Evolutionary conservation across 2,113 vertebrate genomes (phyloP).

Genomic region (Xiphophorus maculatus): DNA sequence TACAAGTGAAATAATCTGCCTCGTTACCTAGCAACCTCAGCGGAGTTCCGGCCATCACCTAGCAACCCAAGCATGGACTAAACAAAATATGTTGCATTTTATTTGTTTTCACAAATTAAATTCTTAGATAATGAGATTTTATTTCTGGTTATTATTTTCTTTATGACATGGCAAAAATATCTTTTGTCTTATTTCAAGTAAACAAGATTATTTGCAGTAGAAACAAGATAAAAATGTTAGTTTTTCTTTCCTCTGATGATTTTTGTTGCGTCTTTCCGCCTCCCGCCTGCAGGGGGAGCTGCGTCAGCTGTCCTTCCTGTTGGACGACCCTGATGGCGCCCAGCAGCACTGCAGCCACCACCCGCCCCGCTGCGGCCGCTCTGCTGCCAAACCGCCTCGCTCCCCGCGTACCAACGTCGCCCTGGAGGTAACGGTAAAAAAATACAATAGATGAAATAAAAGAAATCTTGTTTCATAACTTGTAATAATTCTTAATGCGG

Average conservation of each 20-base stretch:
- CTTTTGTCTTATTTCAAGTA: neutral
- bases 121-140: too few species aligned
- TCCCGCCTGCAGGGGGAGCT: constrained; percentile 80
- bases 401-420: constrained; percentile 24
- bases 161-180: too few species aligned
- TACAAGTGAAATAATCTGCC: too few species aligned
- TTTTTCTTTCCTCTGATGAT: neutral
- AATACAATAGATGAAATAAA: neutral
- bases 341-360: constrained; percentile 75
- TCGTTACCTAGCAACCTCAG: too few species aligned
- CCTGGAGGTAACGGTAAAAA: constrained; percentile 58
- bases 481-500: neutral
- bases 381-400: constrained; percentile 43
- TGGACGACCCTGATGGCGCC: constrained; percentile 82
- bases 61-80: too few species aligned
- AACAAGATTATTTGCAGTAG: too few species aligned
- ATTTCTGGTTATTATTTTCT: too few species aligned
- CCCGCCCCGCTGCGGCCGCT: constrained; percentile 55
- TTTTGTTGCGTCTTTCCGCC: neutral
- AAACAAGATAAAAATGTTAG: neutral
- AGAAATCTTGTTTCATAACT: neutral
- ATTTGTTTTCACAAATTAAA: too few species aligned
- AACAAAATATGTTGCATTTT: too few species aligned
- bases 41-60: too few species aligned
- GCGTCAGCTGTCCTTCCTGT: constrained; percentile 83